These are phyloP conservation scores for Phrynocephalus forsythii DNA, from an alignment of 2,797 vertebrate genomes.

Conservation along the genomic window DNA sequence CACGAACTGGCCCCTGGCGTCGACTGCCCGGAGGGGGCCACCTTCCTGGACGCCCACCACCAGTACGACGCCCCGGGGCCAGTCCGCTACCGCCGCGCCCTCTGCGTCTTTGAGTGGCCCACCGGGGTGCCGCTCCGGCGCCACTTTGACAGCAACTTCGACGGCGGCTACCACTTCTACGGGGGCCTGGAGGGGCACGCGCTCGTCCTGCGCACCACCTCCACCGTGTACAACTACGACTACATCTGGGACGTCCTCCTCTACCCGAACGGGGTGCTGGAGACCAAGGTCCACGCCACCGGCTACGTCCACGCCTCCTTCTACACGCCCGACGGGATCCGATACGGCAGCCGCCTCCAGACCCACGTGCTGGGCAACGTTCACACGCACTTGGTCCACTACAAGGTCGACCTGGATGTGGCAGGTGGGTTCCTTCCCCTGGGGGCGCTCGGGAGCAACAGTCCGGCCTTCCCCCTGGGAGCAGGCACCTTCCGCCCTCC, in stretches of 20 bases:
- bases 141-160: slow-evolving; percentile 88
- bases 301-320: slow-evolving; percentile 92
- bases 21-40: slow-evolving; percentile 90
- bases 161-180: slow-evolving; percentile 87
- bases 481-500: too few species aligned
- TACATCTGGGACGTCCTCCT: slow-evolving; percentile 96
- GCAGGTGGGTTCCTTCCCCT: slow-evolving; percentile 80
- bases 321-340: slow-evolving; percentile 86
- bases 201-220: slow-evolving; percentile 89
- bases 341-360: slow-evolving; percentile 86
- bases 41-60: slow-evolving; percentile 88
- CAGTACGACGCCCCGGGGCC: slow-evolving; percentile 87
- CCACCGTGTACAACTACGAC: slow-evolving; percentile 96
- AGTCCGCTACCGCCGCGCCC: slow-evolving; percentile 76
- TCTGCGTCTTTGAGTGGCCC: slow-evolving; percentile 95
- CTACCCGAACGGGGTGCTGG: slow-evolving; percentile 91
- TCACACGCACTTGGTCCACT: slow-evolving; percentile 94
- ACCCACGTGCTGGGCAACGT: slow-evolving; percentile 89
- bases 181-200: slow-evolving; percentile 87
- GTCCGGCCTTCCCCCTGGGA: too few species aligned
- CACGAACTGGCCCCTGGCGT: slow-evolving; percentile 89
- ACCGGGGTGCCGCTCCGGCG: slow-evolving; percentile 87
- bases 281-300: slow-evolving; percentile 90
- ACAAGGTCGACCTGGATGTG: slow-evolving; percentile 93
- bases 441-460: neutral